Evolutionary conservation across 2,113 vertebrate genomes (phyloP), one percentile per base, ranked within the genome.

Genomic region (Pterophyllum scalare): DNA sequence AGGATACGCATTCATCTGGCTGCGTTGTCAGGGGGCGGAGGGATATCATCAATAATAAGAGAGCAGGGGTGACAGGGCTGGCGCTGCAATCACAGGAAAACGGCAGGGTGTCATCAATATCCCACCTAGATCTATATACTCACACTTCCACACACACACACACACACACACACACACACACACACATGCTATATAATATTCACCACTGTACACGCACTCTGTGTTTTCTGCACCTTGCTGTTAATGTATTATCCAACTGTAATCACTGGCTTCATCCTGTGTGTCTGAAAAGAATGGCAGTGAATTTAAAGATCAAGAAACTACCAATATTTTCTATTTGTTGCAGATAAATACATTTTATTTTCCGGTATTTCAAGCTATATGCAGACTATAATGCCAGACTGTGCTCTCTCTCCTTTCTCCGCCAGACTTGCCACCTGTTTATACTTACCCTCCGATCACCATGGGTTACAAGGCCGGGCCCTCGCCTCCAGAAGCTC

Each of bases 401-500:
- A 64, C 4, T 43, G 72, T 64, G 10, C 22, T 26, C 81, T 81
- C 17, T 59, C 64, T 67, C 35, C 3, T 77, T 40, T 89, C 62
- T 80, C 49, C 59, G 54, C 54, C 93, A 99, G 98, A 98, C 85
- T 92, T 98, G 64, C 97, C 97, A 82, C 97, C 97, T 6, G 95
- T 96, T 57, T 97, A 97, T 83, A 88, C 92, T 76, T 97, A 96
- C 92, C 96, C 97, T 10, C 80, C 93, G 0, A 90, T 97, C 72
- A 43, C 92, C 84, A 90, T 96, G 92, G 96, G 95, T 86, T 98
- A 97, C 94, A 95, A 97, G 75, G 94, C 96, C 4, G 94, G 96
- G 64, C 95, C 96, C 31, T 95, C 96, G 43, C 94, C 96, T 79
- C 92, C 94, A 15, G 95, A 95, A 43, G 91, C 94, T 5, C 96